A percentile compares a stretch with the other conserved stretches of the same genome.
phyloP scores from a whole-genome alignment of 2,888 invertebrate species.

The Girardia tigrina region DNA sequence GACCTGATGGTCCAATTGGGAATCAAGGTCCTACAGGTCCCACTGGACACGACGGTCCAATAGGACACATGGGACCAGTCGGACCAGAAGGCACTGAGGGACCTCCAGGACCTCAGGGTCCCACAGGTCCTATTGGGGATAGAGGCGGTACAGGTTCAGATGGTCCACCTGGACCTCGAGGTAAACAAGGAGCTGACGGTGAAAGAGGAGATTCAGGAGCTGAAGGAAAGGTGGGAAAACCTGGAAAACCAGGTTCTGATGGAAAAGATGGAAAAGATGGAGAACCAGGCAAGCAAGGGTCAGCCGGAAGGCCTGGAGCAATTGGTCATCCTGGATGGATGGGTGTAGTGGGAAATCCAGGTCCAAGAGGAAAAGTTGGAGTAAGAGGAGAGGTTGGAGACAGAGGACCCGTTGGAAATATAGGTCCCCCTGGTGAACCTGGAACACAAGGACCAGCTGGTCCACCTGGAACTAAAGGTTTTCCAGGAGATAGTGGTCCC shows the following conservation, averaged over 20 bases:
- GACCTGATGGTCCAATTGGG: conserved; percentile 16
- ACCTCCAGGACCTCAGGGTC: conserved; percentile 33
- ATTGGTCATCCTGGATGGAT: conserved; percentile 28
- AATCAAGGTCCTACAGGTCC: conserved; percentile 4
- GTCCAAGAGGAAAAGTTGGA: conserved; percentile 25
- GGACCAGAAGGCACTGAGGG: conserved; percentile 27
- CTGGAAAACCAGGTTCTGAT: conserved; percentile 3
- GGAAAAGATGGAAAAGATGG: conserved; percentile 14
- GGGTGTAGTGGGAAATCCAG: conserved; percentile 32
- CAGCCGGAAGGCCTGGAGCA: conserved; percentile 28
- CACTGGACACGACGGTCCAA: background rate
- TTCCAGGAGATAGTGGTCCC: conserved; percentile 56
- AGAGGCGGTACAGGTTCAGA: background rate
- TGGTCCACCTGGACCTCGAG: conserved; percentile 20
- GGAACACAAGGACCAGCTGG: conserved; percentile 28
- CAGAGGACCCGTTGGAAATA: conserved; percentile 28
- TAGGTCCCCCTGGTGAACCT: conserved; percentile 20
- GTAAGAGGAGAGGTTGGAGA: conserved; percentile 28
- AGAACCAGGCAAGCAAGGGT: background rate
- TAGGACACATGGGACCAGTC: conserved; percentile 29
- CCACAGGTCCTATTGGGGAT: background rate
- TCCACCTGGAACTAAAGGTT: conserved; percentile 59
- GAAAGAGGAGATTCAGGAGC: conserved; percentile 37
- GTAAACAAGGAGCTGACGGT: conserved; percentile 38
- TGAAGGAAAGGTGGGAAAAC: background rate